Conservation (phyloP, 2,888 invertebrate species). For the Drosophila yooni region DNA sequence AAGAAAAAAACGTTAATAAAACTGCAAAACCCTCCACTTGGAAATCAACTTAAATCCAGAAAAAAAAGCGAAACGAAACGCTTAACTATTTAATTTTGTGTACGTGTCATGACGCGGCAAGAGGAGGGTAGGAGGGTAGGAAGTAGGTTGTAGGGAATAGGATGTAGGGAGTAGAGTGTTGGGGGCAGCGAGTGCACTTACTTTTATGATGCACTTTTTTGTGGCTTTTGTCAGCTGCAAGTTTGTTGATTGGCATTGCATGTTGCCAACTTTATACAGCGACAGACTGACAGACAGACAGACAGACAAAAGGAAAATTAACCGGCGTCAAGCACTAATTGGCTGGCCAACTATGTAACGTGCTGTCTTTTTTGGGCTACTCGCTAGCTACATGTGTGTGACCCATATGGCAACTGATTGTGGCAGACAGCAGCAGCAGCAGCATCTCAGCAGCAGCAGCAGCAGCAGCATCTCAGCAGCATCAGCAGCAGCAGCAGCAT, state of each 20-base stretch:
- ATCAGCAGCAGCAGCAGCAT: background rate
- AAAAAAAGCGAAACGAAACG: conserved; percentile 26
- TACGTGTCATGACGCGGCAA: conserved; percentile 59
- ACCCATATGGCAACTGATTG: conserved; percentile 47
- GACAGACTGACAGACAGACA: conserved; percentile 15
- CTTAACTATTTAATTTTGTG: conserved; percentile 70
- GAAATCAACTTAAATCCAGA: conserved; percentile 45
- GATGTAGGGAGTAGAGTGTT: background rate
- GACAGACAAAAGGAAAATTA: conserved; percentile 53
- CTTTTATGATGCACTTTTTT: conserved; percentile 58
- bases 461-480: background rate
- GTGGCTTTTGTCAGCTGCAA: conserved; percentile 45
- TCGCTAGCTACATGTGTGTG: conserved; percentile 1
- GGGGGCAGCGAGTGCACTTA: conserved; percentile 41
- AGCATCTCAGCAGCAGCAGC: background rate
- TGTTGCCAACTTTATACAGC: conserved; percentile 64
- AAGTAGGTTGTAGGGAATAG: too few species aligned
- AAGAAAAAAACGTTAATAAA: conserved; percentile 9
- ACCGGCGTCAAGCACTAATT: conserved; percentile 67
- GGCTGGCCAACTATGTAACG: conserved; percentile 46
- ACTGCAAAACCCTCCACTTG: conserved; percentile 28
- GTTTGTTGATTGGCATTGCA: conserved; percentile 55
- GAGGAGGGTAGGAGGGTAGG: background rate
- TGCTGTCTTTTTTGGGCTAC: conserved; percentile 24
- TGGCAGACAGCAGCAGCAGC: conserved; percentile 16